These are phyloP conservation scores for Apeltes quadracus DNA, from an alignment of 2,113 vertebrate genomes.

Conservation along the genomic window DNA sequence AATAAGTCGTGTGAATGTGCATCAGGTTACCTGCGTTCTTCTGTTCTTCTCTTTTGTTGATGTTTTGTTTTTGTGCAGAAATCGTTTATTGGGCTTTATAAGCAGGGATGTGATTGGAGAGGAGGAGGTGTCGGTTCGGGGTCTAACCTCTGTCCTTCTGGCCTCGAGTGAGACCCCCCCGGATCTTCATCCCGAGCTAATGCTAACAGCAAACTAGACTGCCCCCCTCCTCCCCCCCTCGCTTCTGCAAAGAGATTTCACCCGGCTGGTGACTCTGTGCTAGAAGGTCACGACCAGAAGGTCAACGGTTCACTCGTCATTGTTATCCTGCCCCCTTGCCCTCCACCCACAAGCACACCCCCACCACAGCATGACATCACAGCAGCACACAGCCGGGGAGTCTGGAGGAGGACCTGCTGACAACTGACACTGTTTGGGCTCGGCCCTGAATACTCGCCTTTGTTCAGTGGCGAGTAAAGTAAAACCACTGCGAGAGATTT, in stretches of 20 bases:
- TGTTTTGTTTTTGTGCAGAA: conserved; percentile 6
- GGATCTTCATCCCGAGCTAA: conserved; percentile 60
- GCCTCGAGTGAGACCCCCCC: conserved; percentile 41
- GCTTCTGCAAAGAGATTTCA: conserved; percentile 39
- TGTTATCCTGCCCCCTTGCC: conserved; percentile 50
- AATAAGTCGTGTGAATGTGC: conserved; percentile 41
- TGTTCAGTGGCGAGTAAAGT: conserved; percentile 52
- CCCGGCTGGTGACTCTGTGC: conserved; percentile 42
- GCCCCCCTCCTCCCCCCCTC: conserved; percentile 7
- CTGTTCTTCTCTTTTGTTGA: neutral
- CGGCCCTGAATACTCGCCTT: conserved; percentile 36
- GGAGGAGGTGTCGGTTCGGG: conserved; percentile 40
- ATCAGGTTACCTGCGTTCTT: conserved; percentile 51
- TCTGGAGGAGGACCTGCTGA: conserved; percentile 54
- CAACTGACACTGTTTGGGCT: conserved; percentile 48
- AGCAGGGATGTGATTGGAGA: conserved; percentile 33
- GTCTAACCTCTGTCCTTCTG: conserved; percentile 42
- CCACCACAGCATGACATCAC: conserved; percentile 65
- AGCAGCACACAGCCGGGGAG: conserved; percentile 30
- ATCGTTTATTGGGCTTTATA: conserved; percentile 29
- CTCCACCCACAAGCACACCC: conserved; percentile 34
- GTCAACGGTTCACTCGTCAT: conserved; percentile 73
- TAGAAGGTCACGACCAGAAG: conserved; percentile 63
- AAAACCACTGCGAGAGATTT: conserved; percentile 38
- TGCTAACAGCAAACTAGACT: conserved; percentile 41